phyloP scores from a whole-genome alignment of 1,140 invertebrate genomes.

The Cydia splendana region DNA sequence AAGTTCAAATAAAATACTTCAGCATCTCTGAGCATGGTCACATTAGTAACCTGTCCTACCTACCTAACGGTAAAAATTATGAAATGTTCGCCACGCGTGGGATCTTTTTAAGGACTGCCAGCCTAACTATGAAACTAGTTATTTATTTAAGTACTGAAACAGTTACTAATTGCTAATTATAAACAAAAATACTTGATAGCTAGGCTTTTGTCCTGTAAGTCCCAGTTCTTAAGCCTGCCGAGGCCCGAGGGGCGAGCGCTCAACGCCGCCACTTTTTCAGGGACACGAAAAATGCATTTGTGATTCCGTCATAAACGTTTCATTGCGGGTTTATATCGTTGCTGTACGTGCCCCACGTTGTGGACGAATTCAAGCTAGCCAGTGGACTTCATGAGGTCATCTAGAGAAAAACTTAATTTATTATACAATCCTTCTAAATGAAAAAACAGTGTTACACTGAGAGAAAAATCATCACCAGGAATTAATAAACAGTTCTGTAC shows the following conservation, averaged over 20 bases:
- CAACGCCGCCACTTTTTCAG: conserved; percentile 54
- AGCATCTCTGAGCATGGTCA: too few relatives aligned
- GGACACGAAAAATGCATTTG: conserved; percentile 71
- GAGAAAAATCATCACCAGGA: too few relatives aligned
- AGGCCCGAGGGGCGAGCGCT: conserved; percentile 49
- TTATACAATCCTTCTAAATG: neutral
- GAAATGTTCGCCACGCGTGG: too few relatives aligned
- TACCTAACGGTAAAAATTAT: too few relatives aligned
- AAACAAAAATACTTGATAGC: neutral
- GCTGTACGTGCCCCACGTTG: neutral
- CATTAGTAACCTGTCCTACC: too few relatives aligned
- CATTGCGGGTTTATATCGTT: conserved; percentile 36
- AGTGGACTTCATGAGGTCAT: neutral
- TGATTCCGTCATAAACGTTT: conserved; percentile 64
- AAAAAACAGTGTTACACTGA: neutral
- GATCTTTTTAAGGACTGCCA: too few relatives aligned
- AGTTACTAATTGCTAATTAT: too few relatives aligned
- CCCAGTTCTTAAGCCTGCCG: conserved; percentile 1
- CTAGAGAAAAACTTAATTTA: neutral
- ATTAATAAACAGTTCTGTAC: too few relatives aligned
- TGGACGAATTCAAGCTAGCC: neutral
- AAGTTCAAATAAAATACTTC: too few relatives aligned
- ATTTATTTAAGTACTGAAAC: too few relatives aligned
- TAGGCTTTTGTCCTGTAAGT: neutral
- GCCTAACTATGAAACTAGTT: too few relatives aligned